Base-by-base conservation (phyloP, 1,140 invertebrate genomes). In the Microplitis mediator region DNA sequence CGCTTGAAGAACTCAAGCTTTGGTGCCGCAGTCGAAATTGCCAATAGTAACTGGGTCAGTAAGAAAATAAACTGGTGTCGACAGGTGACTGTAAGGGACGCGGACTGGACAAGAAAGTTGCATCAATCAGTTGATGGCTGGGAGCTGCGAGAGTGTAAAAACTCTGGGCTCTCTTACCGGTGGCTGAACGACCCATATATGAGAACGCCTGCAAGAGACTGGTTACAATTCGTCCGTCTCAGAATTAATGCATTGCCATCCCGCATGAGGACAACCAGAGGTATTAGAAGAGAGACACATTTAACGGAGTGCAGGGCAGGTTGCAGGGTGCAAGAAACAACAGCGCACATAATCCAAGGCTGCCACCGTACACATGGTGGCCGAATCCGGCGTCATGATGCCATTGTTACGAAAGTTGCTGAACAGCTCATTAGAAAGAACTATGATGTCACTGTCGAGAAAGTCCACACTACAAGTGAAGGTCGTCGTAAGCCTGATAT, bases 311-410 rank as follows among this genome's bases (percentile, higher is more conserved):
- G 84, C 67, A 75, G 81, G 23, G 80, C 80, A 0, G 79, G 79
- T 2, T 85, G 83, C 74, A 3, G 4, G 0, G 23, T 31, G 4
- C 69, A 32, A 45, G 84, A 86, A 61, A 84, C 85, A 0, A 75
- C 78, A 4, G 76, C 79, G 16, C 84, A 86, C 64, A 76, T 80
- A 2, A 79, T 87, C 1, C 83, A 87, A 66, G 69, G 74, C 6
- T 87, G 85, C 71, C 72, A 74, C 16, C 45, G 82, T 23, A 84
- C 82, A 0, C 84, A 86, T 73, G 81, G 81, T 4, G 81, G 81
- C 0, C 71, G 83, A 0, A 78, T 85, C 4, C 16, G 76, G 9
- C 74, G 83, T 4, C 85, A 88, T 58, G 52, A 84, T 60, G 72
- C 72, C 0, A 65, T 82, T 0, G 52, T 16, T 0, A 14, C 51